phyloP scores from a whole-genome alignment of 1,140 invertebrate genomes.

The Druon quercuslanigerum region DNA sequence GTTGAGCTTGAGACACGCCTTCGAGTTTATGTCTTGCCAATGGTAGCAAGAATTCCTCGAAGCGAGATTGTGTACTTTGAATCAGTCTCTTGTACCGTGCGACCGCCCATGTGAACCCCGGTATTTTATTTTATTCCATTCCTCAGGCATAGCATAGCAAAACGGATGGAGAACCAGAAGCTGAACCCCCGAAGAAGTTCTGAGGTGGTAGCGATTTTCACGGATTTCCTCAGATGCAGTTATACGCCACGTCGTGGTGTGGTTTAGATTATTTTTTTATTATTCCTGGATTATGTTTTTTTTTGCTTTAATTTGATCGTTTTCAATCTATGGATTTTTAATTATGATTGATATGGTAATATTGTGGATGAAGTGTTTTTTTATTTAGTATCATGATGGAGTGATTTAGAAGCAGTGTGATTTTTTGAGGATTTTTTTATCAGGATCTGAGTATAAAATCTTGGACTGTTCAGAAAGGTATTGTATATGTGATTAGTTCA shows the following conservation, averaged over 20 bases:
- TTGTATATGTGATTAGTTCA: too few species aligned
- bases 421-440: not conserved
- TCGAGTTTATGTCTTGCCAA: not conserved
- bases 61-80: not conserved
- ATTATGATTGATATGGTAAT: too few species aligned
- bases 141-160: not conserved
- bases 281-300: not conserved
- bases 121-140: not conserved
- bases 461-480: too few species aligned
- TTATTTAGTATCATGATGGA: not conserved
- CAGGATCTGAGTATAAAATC: too few species aligned
- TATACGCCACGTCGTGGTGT: not conserved
- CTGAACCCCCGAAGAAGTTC: not conserved
- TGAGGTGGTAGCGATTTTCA: not conserved
- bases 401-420: not conserved
- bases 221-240: not conserved
- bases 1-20: constrained; percentile 5
- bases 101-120: not conserved
- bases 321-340: too few species aligned
- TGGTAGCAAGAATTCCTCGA: not conserved
- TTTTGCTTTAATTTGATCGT: not conserved
- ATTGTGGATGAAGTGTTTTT: not conserved
- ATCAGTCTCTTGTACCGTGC: not conserved
- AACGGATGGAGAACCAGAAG: not conserved
- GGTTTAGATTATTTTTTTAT: not conserved